Percentiles rank a stretch among this genome's conserved stretches.
phyloP scores from a whole-genome alignment of 2,113 vertebrate species.

The Triplophysa siluroides region DNA sequence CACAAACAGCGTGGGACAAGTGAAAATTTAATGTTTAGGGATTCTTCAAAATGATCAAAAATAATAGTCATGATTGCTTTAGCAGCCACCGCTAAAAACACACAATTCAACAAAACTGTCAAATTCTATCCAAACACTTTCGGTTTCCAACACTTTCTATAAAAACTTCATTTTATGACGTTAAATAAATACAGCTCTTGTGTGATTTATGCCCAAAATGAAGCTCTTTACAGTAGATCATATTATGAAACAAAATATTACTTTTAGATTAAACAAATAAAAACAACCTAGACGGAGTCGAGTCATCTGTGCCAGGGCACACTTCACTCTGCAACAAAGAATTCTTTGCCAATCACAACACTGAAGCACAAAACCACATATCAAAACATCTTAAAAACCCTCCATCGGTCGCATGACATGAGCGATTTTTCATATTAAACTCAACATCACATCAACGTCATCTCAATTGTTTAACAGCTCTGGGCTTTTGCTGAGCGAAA shows the following conservation, averaged over 20 bases:
- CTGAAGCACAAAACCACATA: constrained; percentile 11
- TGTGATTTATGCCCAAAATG: background rate
- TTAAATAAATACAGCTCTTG: too few species aligned
- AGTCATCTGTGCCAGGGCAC: constrained; percentile 53
- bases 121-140: too few species aligned
- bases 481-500: background rate
- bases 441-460: constrained; percentile 8
- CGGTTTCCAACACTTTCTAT: too few species aligned
- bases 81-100: too few species aligned
- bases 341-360: constrained; percentile 4
- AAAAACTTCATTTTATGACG: too few species aligned
- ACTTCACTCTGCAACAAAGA: background rate
- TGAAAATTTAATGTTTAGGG: too few species aligned
- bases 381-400: constrained; percentile 17
- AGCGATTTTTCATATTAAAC: constrained; percentile 30
- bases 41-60: too few species aligned
- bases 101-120: too few species aligned
- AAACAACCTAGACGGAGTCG: constrained; percentile 41
- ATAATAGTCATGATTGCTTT: too few species aligned
- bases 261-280: constrained; percentile 52
- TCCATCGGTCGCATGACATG: constrained; percentile 29
- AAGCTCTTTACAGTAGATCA: background rate
- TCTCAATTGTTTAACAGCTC: background rate
- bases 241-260: constrained; percentile 28
- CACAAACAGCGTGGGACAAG: too few species aligned